Conservation (phyloP, 2,113 vertebrate genomes). For the Anser brachyrhynchus region DNA sequence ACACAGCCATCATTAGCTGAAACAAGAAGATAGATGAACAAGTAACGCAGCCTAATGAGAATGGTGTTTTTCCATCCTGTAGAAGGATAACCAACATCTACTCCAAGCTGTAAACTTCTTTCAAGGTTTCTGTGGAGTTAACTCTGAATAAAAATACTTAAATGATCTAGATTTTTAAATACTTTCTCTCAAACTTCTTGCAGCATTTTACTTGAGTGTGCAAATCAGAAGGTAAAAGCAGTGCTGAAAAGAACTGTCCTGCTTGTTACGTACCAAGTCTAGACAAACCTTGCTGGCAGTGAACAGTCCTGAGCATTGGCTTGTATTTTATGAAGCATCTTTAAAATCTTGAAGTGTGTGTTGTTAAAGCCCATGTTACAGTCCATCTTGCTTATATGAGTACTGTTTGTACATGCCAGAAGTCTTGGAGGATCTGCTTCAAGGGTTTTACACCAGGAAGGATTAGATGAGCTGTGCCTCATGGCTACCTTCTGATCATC, state of each 20-base stretch:
- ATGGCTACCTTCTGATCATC: not conserved
- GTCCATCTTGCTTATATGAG: not conserved
- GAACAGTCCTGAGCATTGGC: not conserved
- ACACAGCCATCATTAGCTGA: conserved; percentile 8
- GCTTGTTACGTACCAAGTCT: not conserved
- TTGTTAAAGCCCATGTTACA: not conserved
- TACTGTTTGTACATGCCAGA: not conserved
- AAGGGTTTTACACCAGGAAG: not conserved
- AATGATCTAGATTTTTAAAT: not conserved
- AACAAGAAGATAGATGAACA: not conserved
- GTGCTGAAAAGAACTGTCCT: not conserved
- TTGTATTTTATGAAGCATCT: not conserved
- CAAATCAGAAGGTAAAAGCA: not conserved
- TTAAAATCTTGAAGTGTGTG: accelerated
- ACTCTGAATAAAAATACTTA: not conserved
- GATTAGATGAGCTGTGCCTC: not conserved
- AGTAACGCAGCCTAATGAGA: not conserved
- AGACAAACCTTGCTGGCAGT: not conserved
- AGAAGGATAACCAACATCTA: not conserved
- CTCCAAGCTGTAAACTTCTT: not conserved
- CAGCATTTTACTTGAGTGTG: not conserved
- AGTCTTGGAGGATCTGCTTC: not conserved
- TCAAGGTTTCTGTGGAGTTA: not conserved
- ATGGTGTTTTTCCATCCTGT: not conserved
- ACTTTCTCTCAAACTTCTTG: not conserved